Evolutionary conservation across 2,113 vertebrate genomes (phyloP), one percentile per base, ranked within the genome.

Genomic region (Calonectris borealis): DNA sequence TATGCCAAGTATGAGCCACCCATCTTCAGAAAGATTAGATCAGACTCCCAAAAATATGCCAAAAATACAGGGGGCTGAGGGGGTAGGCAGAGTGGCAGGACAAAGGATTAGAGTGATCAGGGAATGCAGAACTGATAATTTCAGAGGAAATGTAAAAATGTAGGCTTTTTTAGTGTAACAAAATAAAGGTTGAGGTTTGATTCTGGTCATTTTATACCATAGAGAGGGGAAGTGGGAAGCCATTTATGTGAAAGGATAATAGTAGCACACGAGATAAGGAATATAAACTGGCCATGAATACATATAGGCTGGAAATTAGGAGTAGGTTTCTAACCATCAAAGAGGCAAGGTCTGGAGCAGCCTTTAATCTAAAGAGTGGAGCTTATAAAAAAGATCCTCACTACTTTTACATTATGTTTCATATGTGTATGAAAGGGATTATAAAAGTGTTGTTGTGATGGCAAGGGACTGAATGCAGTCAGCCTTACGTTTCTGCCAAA

Each of bases 361-460:
- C 32, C n/a, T 96, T 96, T 86, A 65, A 80, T 92, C 62, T 49
- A 34, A 73, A 34, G 25, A 87, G 20, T 38, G 31, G 49, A 79
- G 36, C 20, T 79, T 79, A 44, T 64, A 27, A 75, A 88, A 82
- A 75, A 42, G 22, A 54, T 68, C 26, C 52, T 84, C 42, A 15
- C 26, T 69, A 32, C 34, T 96, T 89, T 72, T 83, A 72, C 62
- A 34, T 69, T 57, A 51, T 20, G 49, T 87, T 95, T 87, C 34
- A 24, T 54, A 34, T 69, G 91, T 96, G 93, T 95, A 91, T 61
- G 34, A 72, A 93, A 96, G 40, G 57, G 87, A 95, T 95, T 96
- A 79, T 72, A 87, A 95, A 91, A 96, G 81, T 96, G 89, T 32
- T 96, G 89, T 52, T 97, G 26, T 94, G 93, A 95, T 89, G 77